Evolutionary conservation across 2,113 vertebrate genomes (phyloP), one percentile per base, ranked within the genome.

Genomic region (Pardalotus punctatus): DNA sequence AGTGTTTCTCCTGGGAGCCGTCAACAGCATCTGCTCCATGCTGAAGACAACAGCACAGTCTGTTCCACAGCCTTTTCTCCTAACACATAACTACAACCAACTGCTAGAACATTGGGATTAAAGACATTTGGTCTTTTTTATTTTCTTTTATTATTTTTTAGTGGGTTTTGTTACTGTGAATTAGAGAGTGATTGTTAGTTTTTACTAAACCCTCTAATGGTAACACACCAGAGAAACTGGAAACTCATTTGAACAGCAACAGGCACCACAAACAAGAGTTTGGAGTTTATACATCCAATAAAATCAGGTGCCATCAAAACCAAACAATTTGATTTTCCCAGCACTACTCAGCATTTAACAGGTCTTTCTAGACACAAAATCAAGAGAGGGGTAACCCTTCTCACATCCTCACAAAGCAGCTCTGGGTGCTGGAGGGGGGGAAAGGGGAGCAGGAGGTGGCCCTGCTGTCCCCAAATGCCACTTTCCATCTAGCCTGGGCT

Each of bases 1-100:
- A 96, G 82, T 25, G 13, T 74, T 94, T 61, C 92, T 83, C 77
- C 35, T 66, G 80, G 72, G 90, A 94, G 81, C 79, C 36, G 47
- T 66, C 82, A 70, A 36, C 3, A 82, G 94, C 94, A 95, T 90
- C 95, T 96, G 95, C 90, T 96, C 58, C 35, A 19, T 0, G 3
- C 93, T 85, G 90, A 80, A 73, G 85, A 86, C 90, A 95, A 86
- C 76, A 78, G 96, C 86, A 94, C 95, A 92, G 90, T 48, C 81
- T 97, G 96, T 96, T 95, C 96, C 58, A 9, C 83, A 60, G 93
- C 65, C 8, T 27, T 61, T 65, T 35, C 93, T 57, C 83, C 81
- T 50, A 69, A 35, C 79, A 56, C 2, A 2, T 12, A 93, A 40
- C 94, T 65, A 80, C 81, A 73, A n/a, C 85, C 90, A 90, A 94